Evolutionary conservation across 2,113 vertebrate species (phyloP).

Genomic region (Phalacrocorax brasilianus): DNA sequence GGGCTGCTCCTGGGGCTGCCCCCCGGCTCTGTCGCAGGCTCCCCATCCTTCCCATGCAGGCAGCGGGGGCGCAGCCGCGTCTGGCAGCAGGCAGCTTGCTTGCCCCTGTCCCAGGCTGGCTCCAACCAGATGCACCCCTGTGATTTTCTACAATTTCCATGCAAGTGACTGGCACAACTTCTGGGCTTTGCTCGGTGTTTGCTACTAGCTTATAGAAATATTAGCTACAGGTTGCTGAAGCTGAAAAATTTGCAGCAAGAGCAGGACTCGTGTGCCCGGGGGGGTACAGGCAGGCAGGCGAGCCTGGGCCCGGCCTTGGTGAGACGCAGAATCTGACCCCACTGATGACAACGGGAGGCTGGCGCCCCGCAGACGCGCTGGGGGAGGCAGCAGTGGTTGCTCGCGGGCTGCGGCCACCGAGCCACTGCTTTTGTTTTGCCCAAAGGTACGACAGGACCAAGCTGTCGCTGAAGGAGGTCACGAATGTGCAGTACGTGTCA

Average conservation of each 20-base stretch:
- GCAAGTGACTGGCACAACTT: background rate
- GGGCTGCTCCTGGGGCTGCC: background rate
- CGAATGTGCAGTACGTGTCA: slow-evolving; percentile 89
- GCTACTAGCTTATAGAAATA: background rate
- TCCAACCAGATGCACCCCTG: background rate
- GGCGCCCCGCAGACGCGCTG: fast-evolving
- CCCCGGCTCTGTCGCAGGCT: background rate
- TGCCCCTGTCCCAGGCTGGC: background rate
- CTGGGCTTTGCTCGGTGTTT: background rate
- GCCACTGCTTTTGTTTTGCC: background rate
- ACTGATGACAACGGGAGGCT: background rate
- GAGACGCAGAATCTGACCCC: background rate
- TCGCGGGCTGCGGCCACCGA: background rate
- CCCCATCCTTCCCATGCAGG: background rate
- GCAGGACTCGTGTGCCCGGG: background rate
- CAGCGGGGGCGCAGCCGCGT: background rate
- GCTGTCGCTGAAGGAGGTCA: slow-evolving; percentile 90
- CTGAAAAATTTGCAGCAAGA: background rate
- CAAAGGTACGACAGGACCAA: slow-evolving; percentile 92
- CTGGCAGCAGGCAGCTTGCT: background rate
- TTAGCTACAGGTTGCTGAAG: background rate
- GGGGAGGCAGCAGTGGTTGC: background rate
- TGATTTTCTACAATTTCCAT: background rate
- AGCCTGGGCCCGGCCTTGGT: background rate
- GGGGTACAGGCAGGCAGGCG: fast-evolving